Conservation (phyloP, 2,797 vertebrate species). For the Myiotriccus ornatus region DNA sequence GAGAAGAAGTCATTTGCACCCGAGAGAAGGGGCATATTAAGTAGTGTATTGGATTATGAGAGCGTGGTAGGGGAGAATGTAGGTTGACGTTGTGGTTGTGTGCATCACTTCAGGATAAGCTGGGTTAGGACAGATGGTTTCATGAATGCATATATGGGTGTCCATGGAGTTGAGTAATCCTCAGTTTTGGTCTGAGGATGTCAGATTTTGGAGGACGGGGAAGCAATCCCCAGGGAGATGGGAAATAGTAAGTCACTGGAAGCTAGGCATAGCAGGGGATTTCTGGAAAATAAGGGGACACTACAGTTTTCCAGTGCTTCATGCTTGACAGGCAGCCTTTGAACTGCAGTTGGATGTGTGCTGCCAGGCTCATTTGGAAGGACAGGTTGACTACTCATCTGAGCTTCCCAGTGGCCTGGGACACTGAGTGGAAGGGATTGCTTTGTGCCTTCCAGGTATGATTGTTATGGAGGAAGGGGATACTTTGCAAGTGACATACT, state of each 20-base stretch:
- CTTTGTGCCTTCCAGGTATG: background rate
- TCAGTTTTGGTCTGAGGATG: background rate
- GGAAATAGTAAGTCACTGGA: background rate
- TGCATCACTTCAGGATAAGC: background rate
- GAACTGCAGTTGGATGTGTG: background rate
- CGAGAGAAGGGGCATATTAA: background rate
- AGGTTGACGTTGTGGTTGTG: background rate
- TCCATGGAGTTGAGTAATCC: background rate
- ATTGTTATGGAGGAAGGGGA: background rate
- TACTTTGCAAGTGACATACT: background rate
- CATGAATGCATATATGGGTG: fast-evolving
- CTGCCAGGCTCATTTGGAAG: background rate
- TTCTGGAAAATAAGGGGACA: background rate
- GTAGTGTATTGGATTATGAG: background rate
- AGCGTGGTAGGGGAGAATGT: fast-evolving
- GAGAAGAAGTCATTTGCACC: background rate
- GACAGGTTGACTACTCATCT: background rate
- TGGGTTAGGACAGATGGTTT: background rate
- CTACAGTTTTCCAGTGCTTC: background rate
- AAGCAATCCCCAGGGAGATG: background rate
- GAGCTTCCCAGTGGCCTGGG: background rate
- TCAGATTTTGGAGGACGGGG: background rate
- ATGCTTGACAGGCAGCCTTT: background rate
- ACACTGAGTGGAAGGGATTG: background rate
- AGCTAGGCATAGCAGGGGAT: background rate